Base-by-base conservation (phyloP, 2,113 vertebrate species). In the Hemiprocne comata region DNA sequence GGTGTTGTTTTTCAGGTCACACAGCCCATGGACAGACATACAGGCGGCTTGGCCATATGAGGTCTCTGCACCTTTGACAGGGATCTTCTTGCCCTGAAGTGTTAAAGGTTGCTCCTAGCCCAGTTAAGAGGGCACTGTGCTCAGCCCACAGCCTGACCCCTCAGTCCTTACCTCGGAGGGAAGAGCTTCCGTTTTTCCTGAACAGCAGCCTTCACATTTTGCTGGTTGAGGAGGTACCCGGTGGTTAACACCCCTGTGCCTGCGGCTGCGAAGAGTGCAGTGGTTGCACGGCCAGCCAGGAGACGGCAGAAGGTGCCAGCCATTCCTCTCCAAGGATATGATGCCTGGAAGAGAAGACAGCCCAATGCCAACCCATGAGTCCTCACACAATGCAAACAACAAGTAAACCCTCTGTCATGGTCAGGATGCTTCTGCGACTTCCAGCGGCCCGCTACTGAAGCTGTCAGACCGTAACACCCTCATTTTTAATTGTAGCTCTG, bases 251-350 rank as follows among this genome's bases (percentile, higher is more conserved):
- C 97, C 20, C 98, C 98, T 1, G 97, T 95, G 75, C 99, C 98
- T 9, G 99, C 79, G 1, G 98, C 97, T 33, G 98, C 98, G 36
- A 99, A 72, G 11, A 99, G 93, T 34, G 98, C 97, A 9, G 98
- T 98, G 13, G 97, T 98, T 74, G 96, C 98, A 33, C 98, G 98
- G 87, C 98, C 97, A 73, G 98, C 98, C 67, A 99, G 96, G 95
- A 99, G 77, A 80, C 98, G 98, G 44, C 97, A 98, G 97, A 99
- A 99, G 57, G 98, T 97, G 95, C 97, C 98, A 64, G 99, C 98
- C 99, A 99, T 99, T 78, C 66, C 98, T 95, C 74, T 9, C 40
- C 10, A 67, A 80, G 60, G 76, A 69, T 62, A 36, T 6, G 29
- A 50, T 81, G 61, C 91, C 96, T 98, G 82, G 16, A 94, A 93